A percentile compares a stretch with the other conserved stretches of the same genome.
phyloP scores from a whole-genome alignment of 2,797 vertebrate species.

The Sitta carolinensis region DNA sequence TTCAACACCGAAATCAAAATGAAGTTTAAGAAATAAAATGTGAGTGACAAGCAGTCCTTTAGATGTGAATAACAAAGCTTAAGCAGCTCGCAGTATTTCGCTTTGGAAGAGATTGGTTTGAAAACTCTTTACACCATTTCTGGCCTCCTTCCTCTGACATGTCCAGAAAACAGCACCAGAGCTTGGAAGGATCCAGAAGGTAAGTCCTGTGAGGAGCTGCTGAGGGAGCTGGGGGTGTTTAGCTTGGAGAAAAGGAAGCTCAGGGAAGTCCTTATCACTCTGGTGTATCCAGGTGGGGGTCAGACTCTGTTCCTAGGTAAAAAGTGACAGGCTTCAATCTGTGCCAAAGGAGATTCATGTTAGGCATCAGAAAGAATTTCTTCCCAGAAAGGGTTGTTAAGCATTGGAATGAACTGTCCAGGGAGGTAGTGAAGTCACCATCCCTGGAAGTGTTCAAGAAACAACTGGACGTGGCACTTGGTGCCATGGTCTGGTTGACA shows the following conservation, averaged over 20 bases:
- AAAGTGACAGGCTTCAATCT: too few relatives aligned
- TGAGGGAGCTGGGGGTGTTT: not conserved
- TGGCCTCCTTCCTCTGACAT: not conserved
- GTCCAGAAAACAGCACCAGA: not conserved
- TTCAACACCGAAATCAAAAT: not conserved
- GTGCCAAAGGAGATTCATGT: not conserved
- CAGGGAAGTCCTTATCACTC: not conserved
- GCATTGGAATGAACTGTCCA: not conserved
- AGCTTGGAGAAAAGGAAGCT: not conserved
- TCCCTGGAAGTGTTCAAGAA: not conserved
- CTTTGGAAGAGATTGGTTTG: not conserved
- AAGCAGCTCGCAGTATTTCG: not conserved
- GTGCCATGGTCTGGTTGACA: not conserved
- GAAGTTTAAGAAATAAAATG: not conserved
- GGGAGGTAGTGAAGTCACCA: not conserved
- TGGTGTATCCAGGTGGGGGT: not conserved
- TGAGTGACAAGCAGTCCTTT: not conserved
- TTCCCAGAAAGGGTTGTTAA: not conserved
- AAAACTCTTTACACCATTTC: not conserved
- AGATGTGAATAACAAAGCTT: not conserved
- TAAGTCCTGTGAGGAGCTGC: rapidly evolving
- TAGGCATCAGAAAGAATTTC: not conserved
- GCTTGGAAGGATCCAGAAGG: not conserved
- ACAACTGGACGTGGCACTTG: not conserved
- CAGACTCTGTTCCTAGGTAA: not conserved